Evolutionary conservation across 2,113 vertebrate species (phyloP), one percentile per base, ranked within the genome.

Genomic region (Atherinomorus stipes): DNA sequence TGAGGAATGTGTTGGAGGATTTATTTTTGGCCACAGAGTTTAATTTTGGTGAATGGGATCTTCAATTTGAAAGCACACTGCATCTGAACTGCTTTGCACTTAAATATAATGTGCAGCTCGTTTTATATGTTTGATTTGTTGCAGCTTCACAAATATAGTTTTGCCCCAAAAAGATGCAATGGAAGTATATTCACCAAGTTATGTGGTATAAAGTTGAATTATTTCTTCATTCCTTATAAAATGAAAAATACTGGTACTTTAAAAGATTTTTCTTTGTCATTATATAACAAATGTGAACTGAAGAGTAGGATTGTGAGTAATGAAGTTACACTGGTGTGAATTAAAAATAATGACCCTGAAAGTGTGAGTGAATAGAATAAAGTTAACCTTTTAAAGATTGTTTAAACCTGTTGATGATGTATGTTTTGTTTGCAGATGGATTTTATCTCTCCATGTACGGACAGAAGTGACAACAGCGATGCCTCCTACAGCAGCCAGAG

Each of bases 381-480:
- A 26, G 18, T 18, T 47, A 2, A 63, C 26, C 28, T 28, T 37
- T 22, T 45, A 51, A 64, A 26, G 16, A 34, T 4, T 22, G 19
- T 28, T 19, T 18, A 18, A 47, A 25, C 19, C 28, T 28, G 28
- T 13, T 44, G 25, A 28, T 26, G 13, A 11, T 28, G 25, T 22
- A 7, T 44, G 28, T 12, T 56, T 4, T 68, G 10, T 60, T 49
- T 74, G 2, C 85, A 91, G 89, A 61, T 71, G 84, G 85, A 85
- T 70, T 84, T 85, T 18, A 65, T 80, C 64, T 78, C 81, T 28
- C 76, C 78, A 1, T 80, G 73, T 78, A 80, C 78, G 4, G 9
- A 50, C 63, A 74, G 34, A 15, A 88, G 64, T 58, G 87, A 84
- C 69, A 84, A 42, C 54, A 69, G 50, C 25, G 67, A 82, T 0